Evolutionary conservation across 2,888 invertebrate species (phyloP).

Genomic region (Tridacna crocea): DNA sequence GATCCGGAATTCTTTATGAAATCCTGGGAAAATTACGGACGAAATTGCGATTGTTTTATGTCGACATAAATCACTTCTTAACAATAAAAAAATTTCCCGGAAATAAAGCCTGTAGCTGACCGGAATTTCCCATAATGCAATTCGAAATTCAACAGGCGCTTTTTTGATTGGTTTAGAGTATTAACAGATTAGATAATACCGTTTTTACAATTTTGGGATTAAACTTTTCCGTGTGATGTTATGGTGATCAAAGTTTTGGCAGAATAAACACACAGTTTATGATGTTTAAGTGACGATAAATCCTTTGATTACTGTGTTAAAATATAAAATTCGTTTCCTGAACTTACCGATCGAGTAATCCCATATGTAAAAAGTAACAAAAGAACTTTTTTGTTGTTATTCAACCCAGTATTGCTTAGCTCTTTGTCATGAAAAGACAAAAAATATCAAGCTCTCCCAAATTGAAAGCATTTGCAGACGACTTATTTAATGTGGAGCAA

Average conservation of each 20-base stretch:
- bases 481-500: too few species aligned
- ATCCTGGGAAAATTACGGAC: constrained; percentile 15
- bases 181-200: constrained; percentile 19
- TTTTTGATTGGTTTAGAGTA: constrained; percentile 4
- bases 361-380: constrained; percentile 8
- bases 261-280: neutral
- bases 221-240: constrained; percentile 18
- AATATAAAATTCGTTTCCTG: neutral
- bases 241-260: neutral
- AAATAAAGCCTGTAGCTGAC: constrained; percentile 11
- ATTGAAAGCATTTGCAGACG: too few species aligned
- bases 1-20: constrained; percentile 11
- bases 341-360: neutral
- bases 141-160: neutral
- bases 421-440: too few species aligned
- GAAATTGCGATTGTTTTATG: constrained; percentile 3
- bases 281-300: neutral
- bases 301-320: constrained; percentile 12
- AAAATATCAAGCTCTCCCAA: too few species aligned
- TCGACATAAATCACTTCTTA: neutral
- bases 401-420: too few species aligned
- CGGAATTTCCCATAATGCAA: constrained; percentile 21
- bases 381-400: neutral
- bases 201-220: constrained; percentile 4
- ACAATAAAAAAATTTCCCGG: neutral